A percentile compares a stretch with the other conserved stretches of the same genome.
These are phyloP conservation scores for Pocillopora grandis DNA, from an alignment of 92 coral and sea anemone species.

Conservation along the genomic window DNA sequence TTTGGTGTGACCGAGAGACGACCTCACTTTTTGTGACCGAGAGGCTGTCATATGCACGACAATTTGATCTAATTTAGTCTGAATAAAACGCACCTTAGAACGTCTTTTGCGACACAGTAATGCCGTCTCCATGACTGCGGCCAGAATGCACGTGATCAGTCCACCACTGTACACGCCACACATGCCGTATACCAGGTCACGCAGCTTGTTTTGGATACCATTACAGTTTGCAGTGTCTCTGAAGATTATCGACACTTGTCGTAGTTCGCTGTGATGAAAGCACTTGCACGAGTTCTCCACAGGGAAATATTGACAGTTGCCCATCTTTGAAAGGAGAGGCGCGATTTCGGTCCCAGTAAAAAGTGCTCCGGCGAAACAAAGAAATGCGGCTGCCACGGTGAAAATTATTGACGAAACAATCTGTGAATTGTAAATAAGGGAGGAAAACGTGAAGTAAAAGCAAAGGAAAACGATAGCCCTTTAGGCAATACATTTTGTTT, in stretches of 20 bases:
- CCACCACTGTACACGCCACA: slow-evolving; percentile 92
- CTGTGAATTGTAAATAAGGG: slow-evolving; percentile 20
- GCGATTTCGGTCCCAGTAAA: slow-evolving; percentile 67
- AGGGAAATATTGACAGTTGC: slow-evolving; percentile 80
- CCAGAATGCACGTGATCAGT: slow-evolving; percentile 71
- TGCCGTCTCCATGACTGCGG: slow-evolving; percentile 66
- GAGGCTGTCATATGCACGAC: too few relatives aligned
- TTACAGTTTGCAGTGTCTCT: slow-evolving; percentile 82
- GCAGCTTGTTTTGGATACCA: slow-evolving; percentile 71
- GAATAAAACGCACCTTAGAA: slow-evolving; percentile 59
- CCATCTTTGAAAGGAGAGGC: slow-evolving; percentile 77
- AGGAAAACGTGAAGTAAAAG: background rate
- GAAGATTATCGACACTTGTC: slow-evolving; percentile 86
- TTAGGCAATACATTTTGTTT: too few relatives aligned
- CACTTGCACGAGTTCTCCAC: slow-evolving; percentile 83
- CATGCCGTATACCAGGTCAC: slow-evolving; percentile 87
- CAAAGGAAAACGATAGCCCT: background rate
- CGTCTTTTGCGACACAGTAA: slow-evolving; percentile 60
- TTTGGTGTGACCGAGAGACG: too few relatives aligned
- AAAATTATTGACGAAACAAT: slow-evolving; percentile 60
- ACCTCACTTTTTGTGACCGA: too few relatives aligned
- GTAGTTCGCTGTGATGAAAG: slow-evolving; percentile 72
- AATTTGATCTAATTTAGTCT: too few relatives aligned
- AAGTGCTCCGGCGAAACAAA: slow-evolving; percentile 82
- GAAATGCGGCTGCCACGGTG: slow-evolving; percentile 58